phyloP scores from a whole-genome alignment of 1,140 invertebrate species.

The Bilobella aurantiaca region DNA sequence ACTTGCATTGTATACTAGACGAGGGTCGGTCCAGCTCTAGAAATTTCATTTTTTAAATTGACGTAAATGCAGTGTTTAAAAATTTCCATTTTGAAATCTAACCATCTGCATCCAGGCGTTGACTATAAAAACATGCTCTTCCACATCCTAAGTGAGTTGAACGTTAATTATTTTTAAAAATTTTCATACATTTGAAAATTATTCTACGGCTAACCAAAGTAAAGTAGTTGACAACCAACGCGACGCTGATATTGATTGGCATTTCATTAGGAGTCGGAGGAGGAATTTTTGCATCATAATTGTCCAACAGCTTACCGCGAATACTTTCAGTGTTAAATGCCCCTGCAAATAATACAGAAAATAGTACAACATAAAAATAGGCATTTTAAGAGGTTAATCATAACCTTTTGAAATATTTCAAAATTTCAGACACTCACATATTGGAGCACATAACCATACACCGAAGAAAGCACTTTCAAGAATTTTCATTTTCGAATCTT shows the following conservation, averaged over 20 bases:
- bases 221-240: constrained; percentile 47
- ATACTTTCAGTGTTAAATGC: neutral
- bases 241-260: constrained; percentile 46
- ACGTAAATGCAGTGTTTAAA: neutral
- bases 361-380: too few relatives aligned
- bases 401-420: too few relatives aligned
- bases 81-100: neutral
- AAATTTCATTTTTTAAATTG: neutral
- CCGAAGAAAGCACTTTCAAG: too few relatives aligned
- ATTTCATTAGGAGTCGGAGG: constrained; percentile 48
- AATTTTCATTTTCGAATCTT: too few relatives aligned
- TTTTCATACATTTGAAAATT: neutral
- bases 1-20: constrained; percentile 30
- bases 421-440: too few relatives aligned
- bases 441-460: too few relatives aligned
- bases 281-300: constrained; percentile 43
- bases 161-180: neutral
- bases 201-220: constrained; percentile 43
- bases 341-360: constrained; percentile 10
- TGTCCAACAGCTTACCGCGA: constrained; percentile 12
- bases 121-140: constrained; percentile 23
- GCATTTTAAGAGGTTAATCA: too few relatives aligned
- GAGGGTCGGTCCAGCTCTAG: constrained; percentile 36
- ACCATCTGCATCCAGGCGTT: constrained; percentile 29
- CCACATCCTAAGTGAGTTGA: constrained; percentile 24